Percentiles rank a stretch among this genome's conserved stretches.
Conservation (phyloP, 2,888 invertebrate species). For the Metallyticus violacea region DNA sequence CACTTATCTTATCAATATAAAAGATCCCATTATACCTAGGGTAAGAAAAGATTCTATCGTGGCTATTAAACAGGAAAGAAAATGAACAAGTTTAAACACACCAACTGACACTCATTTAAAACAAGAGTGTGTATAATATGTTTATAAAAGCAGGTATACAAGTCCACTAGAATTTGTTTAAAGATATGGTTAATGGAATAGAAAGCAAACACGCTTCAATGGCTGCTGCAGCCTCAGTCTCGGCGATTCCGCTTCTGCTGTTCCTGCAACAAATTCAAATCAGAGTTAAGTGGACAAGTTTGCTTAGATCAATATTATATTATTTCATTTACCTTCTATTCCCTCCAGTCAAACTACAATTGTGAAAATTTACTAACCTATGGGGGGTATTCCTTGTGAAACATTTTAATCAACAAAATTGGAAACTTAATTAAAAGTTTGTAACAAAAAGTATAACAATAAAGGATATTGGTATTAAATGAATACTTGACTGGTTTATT, state of each 20-base stretch:
- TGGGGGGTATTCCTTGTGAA: no score
- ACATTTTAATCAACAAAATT: no score
- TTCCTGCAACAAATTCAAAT: slow-evolving; percentile 19
- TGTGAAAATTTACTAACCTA: no score
- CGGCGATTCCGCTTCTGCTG: slow-evolving; percentile 18
- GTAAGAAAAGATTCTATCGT: not conserved
- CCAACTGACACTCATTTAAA: not conserved
- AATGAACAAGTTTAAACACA: not conserved
- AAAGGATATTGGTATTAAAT: no score
- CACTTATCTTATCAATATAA: not conserved
- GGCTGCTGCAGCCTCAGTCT: slow-evolving; percentile 11
- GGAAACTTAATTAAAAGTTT: no score
- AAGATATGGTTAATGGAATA: not conserved
- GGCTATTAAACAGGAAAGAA: not conserved
- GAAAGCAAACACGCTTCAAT: not conserved
- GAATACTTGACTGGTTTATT: no score
- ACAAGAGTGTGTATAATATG: not conserved
- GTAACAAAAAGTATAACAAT: no score
- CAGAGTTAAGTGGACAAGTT: no score
- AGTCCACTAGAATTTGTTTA: not conserved
- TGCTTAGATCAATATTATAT: no score
- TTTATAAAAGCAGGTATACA: not conserved
- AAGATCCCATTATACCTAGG: not conserved
- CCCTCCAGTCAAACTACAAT: no score
- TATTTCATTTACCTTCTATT: no score